Conservation (phyloP, 2,113 vertebrate genomes). For the Ia io region DNA sequence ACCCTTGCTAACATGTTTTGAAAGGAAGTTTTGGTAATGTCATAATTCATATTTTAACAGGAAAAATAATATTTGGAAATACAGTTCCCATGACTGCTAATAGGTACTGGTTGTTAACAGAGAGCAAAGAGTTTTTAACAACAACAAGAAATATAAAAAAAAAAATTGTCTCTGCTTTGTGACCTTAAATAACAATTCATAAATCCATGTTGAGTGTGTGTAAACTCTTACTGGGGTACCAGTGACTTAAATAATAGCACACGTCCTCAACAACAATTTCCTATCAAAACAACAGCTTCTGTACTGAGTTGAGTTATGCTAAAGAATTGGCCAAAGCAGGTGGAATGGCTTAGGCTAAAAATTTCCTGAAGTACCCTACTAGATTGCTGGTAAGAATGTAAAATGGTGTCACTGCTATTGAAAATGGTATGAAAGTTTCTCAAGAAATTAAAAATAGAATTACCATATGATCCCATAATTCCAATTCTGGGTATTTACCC, state of each 20-base stretch:
- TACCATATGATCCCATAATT: neutral
- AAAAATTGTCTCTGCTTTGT: neutral
- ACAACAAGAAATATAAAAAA: neutral
- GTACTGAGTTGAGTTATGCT: neutral
- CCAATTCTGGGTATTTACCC: neutral
- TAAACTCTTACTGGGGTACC: neutral
- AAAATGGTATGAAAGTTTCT: neutral
- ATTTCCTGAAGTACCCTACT: neutral
- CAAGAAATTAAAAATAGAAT: constrained; percentile 16
- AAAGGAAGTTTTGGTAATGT: neutral
- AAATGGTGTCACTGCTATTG: neutral
- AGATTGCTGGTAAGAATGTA: neutral
- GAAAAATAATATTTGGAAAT: constrained; percentile 25
- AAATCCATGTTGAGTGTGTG: neutral
- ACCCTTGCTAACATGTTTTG: neutral
- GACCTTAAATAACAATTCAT: constrained; percentile 22
- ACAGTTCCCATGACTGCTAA: neutral
- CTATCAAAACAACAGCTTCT: constrained; percentile 19
- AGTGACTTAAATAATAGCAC: neutral
- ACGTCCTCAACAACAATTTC: neutral
- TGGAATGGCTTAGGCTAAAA: neutral
- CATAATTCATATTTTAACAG: neutral
- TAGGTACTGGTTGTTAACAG: neutral
- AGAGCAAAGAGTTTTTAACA: neutral
- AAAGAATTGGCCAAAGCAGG: neutral